A percentile compares a stretch with the other conserved stretches of the same genome.
phyloP scores from a whole-genome alignment of 2,113 vertebrate species.

The Odocoileus hemionus region DNA sequence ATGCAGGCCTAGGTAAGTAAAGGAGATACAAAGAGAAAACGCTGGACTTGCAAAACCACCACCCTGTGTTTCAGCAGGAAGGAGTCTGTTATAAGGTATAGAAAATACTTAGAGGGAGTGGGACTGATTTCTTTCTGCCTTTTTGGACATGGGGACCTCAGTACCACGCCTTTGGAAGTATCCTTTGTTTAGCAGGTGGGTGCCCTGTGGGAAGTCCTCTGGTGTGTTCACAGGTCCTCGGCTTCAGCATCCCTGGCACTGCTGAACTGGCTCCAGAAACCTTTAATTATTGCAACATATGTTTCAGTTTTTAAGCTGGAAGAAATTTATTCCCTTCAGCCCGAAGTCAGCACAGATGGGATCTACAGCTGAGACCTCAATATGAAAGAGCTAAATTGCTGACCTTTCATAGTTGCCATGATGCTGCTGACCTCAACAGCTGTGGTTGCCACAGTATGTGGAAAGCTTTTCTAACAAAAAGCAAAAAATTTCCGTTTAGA shows the following conservation, averaged over 20 bases:
- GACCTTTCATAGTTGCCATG: neutral
- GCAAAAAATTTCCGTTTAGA: neutral
- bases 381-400: constrained; percentile 8
- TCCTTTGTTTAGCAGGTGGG: neutral
- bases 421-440: constrained; percentile 32
- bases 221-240: neutral
- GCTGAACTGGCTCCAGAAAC: neutral
- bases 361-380: neutral
- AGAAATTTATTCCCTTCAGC: constrained; percentile 15
- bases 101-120: neutral
- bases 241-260: neutral
- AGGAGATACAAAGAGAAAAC: neutral
- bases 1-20: neutral
- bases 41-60: neutral
- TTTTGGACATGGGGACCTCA: neutral
- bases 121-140: neutral
- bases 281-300: constrained; percentile 49
- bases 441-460: neutral
- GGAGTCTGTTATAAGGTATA: neutral
- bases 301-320: constrained; percentile 8
- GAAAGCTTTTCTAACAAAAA: neutral
- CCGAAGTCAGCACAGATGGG: constrained; percentile 65
- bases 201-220: no score
- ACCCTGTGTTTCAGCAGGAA: neutral
- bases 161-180: neutral